phyloP scores from a whole-genome alignment of 1,140 invertebrate genomes.

The Hylaeus volcanicus region DNA sequence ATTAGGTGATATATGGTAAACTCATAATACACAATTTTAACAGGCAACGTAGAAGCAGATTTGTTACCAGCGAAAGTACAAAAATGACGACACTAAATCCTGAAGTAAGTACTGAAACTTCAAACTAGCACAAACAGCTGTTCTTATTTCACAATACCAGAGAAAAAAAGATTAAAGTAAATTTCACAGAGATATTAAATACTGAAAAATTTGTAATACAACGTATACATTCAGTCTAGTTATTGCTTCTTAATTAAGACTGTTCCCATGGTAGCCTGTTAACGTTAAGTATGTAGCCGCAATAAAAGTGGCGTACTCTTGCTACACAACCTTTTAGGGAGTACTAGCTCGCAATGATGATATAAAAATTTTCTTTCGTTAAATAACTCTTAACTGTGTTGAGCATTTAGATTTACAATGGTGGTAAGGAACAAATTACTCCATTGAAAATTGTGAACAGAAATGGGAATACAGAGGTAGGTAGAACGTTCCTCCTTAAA shows the following conservation, averaged over 20 bases:
- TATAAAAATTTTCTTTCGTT: slow-evolving; percentile 26
- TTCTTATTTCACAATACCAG: not conserved
- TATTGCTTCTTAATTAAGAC: slow-evolving; percentile 9
- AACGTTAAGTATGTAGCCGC: slow-evolving; percentile 66
- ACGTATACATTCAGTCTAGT: not conserved
- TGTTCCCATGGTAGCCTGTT: slow-evolving; percentile 36
- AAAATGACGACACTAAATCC: not conserved
- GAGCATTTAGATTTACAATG: not conserved
- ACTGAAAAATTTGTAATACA: not conserved
- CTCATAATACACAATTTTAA: not conserved
- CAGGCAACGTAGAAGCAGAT: slow-evolving; percentile 41
- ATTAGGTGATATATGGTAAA: slow-evolving; percentile 30
- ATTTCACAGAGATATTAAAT: not conserved
- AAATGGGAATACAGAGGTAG: slow-evolving; percentile 20
- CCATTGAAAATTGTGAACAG: not conserved
- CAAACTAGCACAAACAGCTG: not conserved
- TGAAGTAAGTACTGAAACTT: slow-evolving; percentile 15
- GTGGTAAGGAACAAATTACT: not conserved
- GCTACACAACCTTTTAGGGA: slow-evolving; percentile 49
- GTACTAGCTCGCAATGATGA: slow-evolving; percentile 13
- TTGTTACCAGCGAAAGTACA: not conserved
- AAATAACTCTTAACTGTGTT: slow-evolving; percentile 18
- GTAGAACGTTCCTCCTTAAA: slow-evolving; percentile 47
- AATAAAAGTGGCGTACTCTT: slow-evolving; percentile 34
- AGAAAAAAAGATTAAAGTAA: not conserved